Base-by-base conservation (phyloP, 2,888 invertebrate species). In the Meiosimyza platycephala region DNA sequence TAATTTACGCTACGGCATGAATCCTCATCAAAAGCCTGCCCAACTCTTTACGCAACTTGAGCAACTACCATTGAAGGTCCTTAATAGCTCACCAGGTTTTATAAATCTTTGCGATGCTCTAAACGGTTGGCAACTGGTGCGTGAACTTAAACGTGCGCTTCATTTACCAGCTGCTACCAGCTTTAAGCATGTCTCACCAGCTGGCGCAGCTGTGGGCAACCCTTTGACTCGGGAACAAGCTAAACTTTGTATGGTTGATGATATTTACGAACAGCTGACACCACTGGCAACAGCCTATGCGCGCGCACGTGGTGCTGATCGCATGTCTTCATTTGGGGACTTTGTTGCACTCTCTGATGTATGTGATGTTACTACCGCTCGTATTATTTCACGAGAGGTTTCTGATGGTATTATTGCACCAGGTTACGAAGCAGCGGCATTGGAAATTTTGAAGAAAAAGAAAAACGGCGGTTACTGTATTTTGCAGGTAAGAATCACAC, bases 281-380 rank as follows among this genome's bases (percentile, higher is more conserved):
- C 96, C 97, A 0, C 84, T 98, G 13, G 97, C 97, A 0, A 90
- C 91, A 16, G 98, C 99, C 0, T 99, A 99, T 88, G 98, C 98
- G 0, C 90, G 98, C 73, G 99, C 99, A 0, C 91, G 99, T 84
- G 98, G 99, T 66, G 98, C 98, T 16, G 99, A 99, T 88, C 91
- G 99, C 70, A 99, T 99, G 99, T 98, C 98, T 11, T 98, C 98
- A 0, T 99, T 99, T 88, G 99, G 99, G 0, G 99, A 99, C 88
- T 99, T 99, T 87, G 91, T 99, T 51, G 97, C 98, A 0, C 87
- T 99, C 0, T 98, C 98, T 0, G 97, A 98, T 85, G 87, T 89
- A 0, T 99, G 99, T 84, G 99, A 99, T 88, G 91, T 90, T 65
- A 84, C 92, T 75, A 99, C 99, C 0, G 99, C 99, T 0, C 92